phyloP scores from a whole-genome alignment of 2,113 vertebrate species.

The Ameiurus melas region DNA sequence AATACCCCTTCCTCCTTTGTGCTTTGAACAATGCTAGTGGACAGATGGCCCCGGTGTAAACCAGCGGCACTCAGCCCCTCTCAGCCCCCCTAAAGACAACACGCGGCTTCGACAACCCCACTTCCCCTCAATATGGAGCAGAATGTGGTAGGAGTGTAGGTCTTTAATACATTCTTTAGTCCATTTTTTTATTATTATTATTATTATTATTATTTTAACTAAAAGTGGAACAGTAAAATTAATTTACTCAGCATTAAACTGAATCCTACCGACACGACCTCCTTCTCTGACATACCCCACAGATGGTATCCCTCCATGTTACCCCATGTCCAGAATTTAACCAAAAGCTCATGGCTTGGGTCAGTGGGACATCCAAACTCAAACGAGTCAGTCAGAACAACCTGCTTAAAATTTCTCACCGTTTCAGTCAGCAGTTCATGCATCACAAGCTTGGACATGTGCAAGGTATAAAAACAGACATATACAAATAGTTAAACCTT shows the following conservation, averaged over 20 bases:
- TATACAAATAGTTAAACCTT: too few species aligned
- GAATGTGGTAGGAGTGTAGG: background rate
- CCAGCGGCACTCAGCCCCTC: conserved; percentile 23
- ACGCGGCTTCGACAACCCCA: conserved; percentile 23
- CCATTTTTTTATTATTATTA: too few species aligned
- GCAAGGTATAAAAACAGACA: background rate
- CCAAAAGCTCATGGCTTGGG: background rate
- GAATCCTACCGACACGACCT: background rate
- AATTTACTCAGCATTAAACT: background rate
- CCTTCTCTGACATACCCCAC: background rate
- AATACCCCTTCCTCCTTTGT: conserved; percentile 58
- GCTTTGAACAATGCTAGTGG: conserved; percentile 57
- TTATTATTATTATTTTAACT: background rate
- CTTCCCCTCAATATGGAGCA: background rate
- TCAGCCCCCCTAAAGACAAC: conserved; percentile 41
- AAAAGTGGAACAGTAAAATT: background rate
- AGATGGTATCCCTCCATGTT: background rate
- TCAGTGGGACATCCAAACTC: background rate
- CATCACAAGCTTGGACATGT: conserved; percentile 8
- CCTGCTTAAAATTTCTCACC: background rate
- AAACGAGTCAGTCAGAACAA: background rate
- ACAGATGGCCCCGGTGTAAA: conserved; percentile 59
- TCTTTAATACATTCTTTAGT: background rate
- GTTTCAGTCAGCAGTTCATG: background rate
- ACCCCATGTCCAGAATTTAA: background rate